Percentiles rank a stretch among this genome's conserved stretches.
Conservation (phyloP, 2,888 invertebrate species). For the Oscheius sp. region DNA sequence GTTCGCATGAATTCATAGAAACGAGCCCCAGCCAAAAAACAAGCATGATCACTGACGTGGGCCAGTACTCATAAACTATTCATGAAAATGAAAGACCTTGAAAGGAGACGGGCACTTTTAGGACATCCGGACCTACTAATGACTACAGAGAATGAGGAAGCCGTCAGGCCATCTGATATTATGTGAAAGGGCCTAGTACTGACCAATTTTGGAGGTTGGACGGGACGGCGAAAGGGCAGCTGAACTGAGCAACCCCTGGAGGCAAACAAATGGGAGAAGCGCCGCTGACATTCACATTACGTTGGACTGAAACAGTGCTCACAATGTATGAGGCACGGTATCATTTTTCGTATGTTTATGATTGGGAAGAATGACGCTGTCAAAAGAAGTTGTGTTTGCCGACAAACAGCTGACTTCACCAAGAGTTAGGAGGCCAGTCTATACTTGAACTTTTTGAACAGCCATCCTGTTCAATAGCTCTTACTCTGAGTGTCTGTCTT, state of each 20-base stretch:
- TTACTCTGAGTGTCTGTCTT: neutral
- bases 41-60: too few species aligned
- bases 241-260: conserved; percentile 27
- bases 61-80: too few species aligned
- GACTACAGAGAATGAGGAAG: too few species aligned
- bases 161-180: too few species aligned
- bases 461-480: neutral
- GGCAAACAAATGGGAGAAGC: conserved; percentile 34
- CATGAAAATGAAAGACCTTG: too few species aligned
- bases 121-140: too few species aligned
- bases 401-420: conserved; percentile 23
- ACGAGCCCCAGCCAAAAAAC: too few species aligned
- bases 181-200: too few species aligned
- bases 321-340: neutral
- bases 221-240: conserved; percentile 24
- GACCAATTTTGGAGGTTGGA: neutral
- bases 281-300: conserved; percentile 24
- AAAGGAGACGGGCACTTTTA: too few species aligned
- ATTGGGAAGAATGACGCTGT: neutral
- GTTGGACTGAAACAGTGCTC: conserved; percentile 6
- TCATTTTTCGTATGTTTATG: neutral
- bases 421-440: conserved; percentile 17
- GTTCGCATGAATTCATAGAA: too few species aligned
- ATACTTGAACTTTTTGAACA: conserved; percentile 29
- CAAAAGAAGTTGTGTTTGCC: conserved; percentile 20